phyloP scores from a whole-genome alignment of 2,797 vertebrate genomes.

The Phrynocephalus forsythii region DNA sequence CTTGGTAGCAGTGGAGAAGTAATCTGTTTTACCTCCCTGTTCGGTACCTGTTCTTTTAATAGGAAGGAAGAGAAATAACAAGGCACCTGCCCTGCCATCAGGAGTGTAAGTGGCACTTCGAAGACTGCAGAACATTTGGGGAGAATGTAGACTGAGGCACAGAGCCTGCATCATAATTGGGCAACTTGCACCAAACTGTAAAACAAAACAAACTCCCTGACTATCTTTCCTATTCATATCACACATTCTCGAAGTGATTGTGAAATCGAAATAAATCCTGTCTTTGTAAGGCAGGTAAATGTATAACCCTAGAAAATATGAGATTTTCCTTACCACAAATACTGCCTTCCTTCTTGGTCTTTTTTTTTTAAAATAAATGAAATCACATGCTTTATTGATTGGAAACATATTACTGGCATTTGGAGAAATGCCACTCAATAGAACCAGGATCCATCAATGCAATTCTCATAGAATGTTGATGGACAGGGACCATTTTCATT shows the following conservation, averaged over 20 bases:
- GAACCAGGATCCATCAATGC: background rate
- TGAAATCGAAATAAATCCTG: background rate
- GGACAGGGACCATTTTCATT: background rate
- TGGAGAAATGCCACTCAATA: constrained; percentile 14
- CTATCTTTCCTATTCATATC: background rate
- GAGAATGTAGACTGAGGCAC: background rate
- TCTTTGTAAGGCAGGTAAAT: background rate
- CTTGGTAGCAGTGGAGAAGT: background rate
- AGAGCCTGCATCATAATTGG: background rate
- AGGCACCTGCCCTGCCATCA: background rate
- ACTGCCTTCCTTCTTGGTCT: background rate
- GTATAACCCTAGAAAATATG: background rate
- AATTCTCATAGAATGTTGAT: background rate
- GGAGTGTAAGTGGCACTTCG: background rate
- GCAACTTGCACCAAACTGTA: background rate
- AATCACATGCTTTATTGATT: background rate
- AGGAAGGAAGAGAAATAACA: background rate
- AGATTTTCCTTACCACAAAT: background rate
- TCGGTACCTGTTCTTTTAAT: background rate
- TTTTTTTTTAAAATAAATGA: background rate
- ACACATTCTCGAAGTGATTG: background rate
- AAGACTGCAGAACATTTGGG: background rate
- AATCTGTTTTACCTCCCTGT: background rate
- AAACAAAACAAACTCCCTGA: background rate
- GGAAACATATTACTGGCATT: background rate